Base-by-base conservation (phyloP, 2,888 invertebrate genomes). In the Taphrorychus bicolor region DNA sequence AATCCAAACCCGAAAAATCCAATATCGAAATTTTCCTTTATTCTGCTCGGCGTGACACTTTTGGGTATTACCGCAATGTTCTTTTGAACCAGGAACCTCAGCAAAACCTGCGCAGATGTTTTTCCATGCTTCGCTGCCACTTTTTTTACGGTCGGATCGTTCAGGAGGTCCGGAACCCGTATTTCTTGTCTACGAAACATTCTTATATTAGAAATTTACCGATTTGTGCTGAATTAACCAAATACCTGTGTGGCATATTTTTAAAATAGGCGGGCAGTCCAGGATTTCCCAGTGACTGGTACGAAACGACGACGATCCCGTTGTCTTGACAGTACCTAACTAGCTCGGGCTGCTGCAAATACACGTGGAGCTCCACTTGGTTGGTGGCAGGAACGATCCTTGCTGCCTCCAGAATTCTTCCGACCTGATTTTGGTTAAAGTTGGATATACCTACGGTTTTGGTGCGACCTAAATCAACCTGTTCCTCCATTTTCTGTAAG, bases 391-490 rank as follows among this genome's bases (percentile, higher is more conserved):
- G 92, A 71, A 85, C 86, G 52, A 88, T 85, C 56, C 80, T 83
- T 2, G 87, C 85, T 22, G 81, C 83, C 21, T 85, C 83, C 40
- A 88, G 76, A 40, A 84, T 76, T 59, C 89, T 84, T 57, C 85
- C 76, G n/a, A n/a, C n/a, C n/a, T n/a, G n/a, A n/a, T n/a, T n/a
- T n/a, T n/a, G n/a, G n/a, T n/a, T n/a, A n/a, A 93, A 89, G 79
- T 95, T 95, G 0, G 94, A 95, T 5, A 95, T 79, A 0, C 95
- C 95, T 75, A 95, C 92, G 11, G 92, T 87, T 74, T 88, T 91
- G 0, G 90, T 84, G n/a, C 88, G 84, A 0, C 93, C 93, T 0
- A 83, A 83, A 23, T 87, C 84, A 18, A 91, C 89, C 75, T 91
- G 84, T 67, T 87, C 85, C 74, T 91, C 87, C 84, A 92, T 84